Conservation (phyloP, 2,113 vertebrate genomes). For the Sebastes schlegelii region DNA sequence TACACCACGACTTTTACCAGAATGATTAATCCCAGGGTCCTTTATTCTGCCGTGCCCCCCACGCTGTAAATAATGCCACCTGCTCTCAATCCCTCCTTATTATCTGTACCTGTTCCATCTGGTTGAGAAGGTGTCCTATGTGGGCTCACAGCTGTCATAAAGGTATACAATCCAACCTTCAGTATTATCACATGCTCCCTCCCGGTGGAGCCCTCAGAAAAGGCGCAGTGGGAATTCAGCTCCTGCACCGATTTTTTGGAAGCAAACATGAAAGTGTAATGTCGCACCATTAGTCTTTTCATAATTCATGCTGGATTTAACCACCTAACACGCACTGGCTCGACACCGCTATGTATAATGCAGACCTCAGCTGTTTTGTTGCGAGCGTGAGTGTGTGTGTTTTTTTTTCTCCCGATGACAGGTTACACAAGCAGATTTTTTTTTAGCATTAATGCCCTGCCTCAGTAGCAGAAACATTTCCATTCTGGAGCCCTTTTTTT, state of each 20-base stretch:
- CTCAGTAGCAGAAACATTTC: conserved; percentile 27
- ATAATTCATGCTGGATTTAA: conserved; percentile 50
- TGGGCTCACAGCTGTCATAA: conserved; percentile 27
- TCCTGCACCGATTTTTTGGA: conserved; percentile 6
- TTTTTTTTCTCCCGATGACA: not conserved
- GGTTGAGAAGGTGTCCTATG: conserved; percentile 11
- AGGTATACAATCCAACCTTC: not conserved
- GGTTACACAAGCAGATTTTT: conserved; percentile 49
- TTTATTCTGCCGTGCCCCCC: not conserved
- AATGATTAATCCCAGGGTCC: not conserved
- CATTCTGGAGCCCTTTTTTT: conserved; percentile 30
- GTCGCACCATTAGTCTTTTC: conserved; percentile 30
- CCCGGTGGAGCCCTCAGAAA: conserved; percentile 10
- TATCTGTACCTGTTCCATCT: conserved; percentile 20
- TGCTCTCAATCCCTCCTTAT: not conserved
- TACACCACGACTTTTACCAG: not conserved
- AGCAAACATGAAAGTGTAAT: conserved; percentile 27
- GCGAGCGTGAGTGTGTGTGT: conserved; percentile 9
- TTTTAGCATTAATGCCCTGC: conserved; percentile 22
- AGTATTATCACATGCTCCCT: not conserved
- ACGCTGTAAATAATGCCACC: not conserved
- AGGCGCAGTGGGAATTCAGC: not conserved
- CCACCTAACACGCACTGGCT: conserved; percentile 14
- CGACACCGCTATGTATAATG: not conserved
- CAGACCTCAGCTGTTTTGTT: conserved; percentile 34